Evolutionary conservation across 2,797 vertebrate species (phyloP).

Genomic region (Rhinichthys osculus): DNA sequence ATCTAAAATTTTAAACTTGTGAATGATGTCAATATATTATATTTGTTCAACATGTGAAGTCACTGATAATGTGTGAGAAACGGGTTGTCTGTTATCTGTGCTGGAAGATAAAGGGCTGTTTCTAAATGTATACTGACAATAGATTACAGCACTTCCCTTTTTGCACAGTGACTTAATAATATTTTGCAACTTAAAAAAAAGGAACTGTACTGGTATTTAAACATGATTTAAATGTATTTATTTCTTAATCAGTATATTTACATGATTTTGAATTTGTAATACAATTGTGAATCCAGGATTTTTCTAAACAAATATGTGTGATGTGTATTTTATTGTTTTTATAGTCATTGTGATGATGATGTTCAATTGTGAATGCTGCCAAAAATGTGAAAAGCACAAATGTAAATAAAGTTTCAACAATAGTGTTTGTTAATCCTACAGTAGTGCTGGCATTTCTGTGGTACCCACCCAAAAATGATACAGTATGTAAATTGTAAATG

Average conservation of each 20-base stretch:
- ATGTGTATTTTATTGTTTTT: background rate
- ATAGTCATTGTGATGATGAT: background rate
- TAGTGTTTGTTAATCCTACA: background rate
- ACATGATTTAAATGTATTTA: background rate
- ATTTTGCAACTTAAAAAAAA: background rate
- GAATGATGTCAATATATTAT: background rate
- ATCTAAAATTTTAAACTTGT: background rate
- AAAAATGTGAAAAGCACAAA: constrained; percentile 25
- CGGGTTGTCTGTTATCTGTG: background rate
- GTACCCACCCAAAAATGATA: background rate
- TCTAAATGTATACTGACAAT: background rate
- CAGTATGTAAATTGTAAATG: background rate
- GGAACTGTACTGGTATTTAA: background rate
- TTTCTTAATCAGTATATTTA: constrained; percentile 1
- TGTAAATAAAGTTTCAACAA: constrained; percentile 9
- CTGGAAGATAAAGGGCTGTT: constrained; percentile 13
- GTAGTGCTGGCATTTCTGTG: background rate
- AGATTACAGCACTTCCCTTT: constrained; percentile 9
- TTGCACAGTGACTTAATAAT: background rate
- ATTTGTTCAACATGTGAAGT: background rate
- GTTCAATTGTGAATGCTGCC: background rate
- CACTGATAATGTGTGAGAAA: constrained; percentile 7
- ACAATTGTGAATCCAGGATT: background rate
- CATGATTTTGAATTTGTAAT: background rate
- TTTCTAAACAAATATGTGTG: background rate